Conservation (phyloP, 2,888 invertebrate species). For the Drosophila diplacantha region DNA sequence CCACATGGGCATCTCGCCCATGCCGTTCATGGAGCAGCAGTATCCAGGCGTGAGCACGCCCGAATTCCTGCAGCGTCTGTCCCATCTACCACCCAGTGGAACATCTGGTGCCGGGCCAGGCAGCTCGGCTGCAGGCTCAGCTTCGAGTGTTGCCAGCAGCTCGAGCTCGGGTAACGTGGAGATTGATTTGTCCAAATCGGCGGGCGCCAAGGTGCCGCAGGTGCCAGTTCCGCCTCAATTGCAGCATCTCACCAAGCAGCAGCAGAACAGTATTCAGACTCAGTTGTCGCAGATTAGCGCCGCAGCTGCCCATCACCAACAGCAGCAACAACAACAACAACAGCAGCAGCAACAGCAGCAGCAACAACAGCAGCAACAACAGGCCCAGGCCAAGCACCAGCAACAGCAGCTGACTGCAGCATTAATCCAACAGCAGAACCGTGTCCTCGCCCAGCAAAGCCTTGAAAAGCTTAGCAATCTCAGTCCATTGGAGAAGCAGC, state of each 20-base stretch:
- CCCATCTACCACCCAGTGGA: conserved; percentile 71
- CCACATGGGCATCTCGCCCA: conserved; percentile 82
- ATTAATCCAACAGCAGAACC: conserved; percentile 83
- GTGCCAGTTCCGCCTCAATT: conserved; percentile 65
- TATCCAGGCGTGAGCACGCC: conserved; percentile 79
- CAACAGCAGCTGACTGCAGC: conserved; percentile 83
- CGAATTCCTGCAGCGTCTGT: conserved; percentile 84
- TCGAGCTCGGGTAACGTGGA: conserved; percentile 61
- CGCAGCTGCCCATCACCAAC: conserved; percentile 74
- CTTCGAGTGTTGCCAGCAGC: conserved; percentile 49
- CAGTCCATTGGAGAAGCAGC: conserved; percentile 80
- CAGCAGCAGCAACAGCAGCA: conserved; percentile 56
- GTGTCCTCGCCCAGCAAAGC: conserved; percentile 81
- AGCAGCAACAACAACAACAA: conserved; percentile 64
- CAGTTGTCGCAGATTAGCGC: conserved; percentile 74
- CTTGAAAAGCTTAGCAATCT: conserved; percentile 82
- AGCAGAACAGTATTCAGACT: conserved; percentile 74
- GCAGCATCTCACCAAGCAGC: conserved; percentile 76
- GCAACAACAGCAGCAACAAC: conserved; percentile 73
- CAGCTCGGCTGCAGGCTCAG: conserved; percentile 54
- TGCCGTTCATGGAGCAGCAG: conserved; percentile 77
- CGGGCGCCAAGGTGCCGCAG: conserved; percentile 55
- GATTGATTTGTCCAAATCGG: conserved; percentile 74
- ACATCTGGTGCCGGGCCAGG: conserved; percentile 32
- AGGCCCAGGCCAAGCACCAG: conserved; percentile 79